Percentiles rank a stretch among this genome's conserved stretches.
Evolutionary conservation across 2,888 invertebrate genomes (phyloP).

Genomic region (Andricus curvator): DNA sequence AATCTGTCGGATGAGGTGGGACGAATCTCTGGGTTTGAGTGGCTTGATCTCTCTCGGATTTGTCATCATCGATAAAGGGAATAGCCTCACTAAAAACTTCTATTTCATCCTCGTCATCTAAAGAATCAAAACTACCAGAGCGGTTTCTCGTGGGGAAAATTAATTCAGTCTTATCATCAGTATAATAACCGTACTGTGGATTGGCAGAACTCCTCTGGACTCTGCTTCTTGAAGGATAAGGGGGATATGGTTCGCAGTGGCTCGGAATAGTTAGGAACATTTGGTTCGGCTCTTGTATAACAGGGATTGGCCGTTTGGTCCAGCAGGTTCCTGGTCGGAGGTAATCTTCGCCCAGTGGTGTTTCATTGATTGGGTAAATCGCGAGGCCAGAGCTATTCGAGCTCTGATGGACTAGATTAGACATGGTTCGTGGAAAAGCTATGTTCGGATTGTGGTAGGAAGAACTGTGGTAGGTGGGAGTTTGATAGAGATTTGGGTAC

Average conservation of each 20-base stretch:
- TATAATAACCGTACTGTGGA: slow-evolving; percentile 63
- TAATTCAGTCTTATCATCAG: slow-evolving; percentile 65
- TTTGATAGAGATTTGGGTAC: slow-evolving; percentile 56
- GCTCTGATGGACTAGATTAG: slow-evolving; percentile 53
- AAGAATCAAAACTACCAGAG: slow-evolving; percentile 55
- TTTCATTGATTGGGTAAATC: slow-evolving; percentile 63
- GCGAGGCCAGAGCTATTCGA: slow-evolving; percentile 57
- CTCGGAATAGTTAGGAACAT: slow-evolving; percentile 69
- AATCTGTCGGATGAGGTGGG: not conserved
- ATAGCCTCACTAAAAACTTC: slow-evolving; percentile 2
- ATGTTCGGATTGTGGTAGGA: slow-evolving; percentile 49
- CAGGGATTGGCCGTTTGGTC: slow-evolving; percentile 63
- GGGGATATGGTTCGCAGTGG: slow-evolving; percentile 63
- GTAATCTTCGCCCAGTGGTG: slow-evolving; percentile 56
- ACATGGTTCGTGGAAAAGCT: slow-evolving; percentile 37
- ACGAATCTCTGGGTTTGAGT: not conserved
- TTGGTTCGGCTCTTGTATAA: slow-evolving; percentile 66
- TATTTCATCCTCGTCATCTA: slow-evolving; percentile 49
- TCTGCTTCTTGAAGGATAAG: slow-evolving; percentile 59
- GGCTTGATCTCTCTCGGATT: not conserved
- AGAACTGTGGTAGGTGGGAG: slow-evolving; percentile 44
- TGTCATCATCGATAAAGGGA: slow-evolving; percentile 37
- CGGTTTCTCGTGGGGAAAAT: slow-evolving; percentile 61
- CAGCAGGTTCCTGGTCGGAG: slow-evolving; percentile 57
- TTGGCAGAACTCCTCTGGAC: slow-evolving; percentile 45